phyloP scores from a whole-genome alignment of 2,797 vertebrate species.

The Lemur catta region DNA sequence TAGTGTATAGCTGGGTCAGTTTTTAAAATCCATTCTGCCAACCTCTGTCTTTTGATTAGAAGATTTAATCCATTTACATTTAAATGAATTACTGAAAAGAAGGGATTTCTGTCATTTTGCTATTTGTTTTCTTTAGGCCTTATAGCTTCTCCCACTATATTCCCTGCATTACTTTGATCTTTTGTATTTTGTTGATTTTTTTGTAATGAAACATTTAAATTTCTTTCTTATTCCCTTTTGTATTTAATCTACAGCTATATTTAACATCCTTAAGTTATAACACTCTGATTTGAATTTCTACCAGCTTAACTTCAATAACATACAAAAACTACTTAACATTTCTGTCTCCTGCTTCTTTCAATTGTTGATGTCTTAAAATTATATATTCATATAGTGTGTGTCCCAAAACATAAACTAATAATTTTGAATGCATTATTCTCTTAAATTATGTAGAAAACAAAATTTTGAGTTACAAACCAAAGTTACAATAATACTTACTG shows the following conservation, averaged over 20 bases:
- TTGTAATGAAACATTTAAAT: background rate
- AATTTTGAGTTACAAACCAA: background rate
- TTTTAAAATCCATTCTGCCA: background rate
- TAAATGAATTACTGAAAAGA: background rate
- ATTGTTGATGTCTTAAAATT: background rate
- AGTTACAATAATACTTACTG: background rate
- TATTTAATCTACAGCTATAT: background rate
- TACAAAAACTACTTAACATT: background rate
- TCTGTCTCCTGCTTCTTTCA: background rate
- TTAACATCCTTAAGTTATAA: background rate
- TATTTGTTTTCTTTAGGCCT: background rate
- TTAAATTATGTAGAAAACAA: background rate
- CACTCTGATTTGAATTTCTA: background rate
- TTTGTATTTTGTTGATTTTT: background rate
- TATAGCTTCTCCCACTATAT: background rate
- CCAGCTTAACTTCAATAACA: background rate
- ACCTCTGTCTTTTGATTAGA: background rate
- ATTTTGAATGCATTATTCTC: background rate
- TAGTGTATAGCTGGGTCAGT: background rate
- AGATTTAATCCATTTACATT: background rate
- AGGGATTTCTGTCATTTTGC: background rate
- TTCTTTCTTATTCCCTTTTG: background rate
- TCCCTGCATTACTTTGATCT: background rate
- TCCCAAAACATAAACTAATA: background rate
- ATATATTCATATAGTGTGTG: background rate